A percentile compares a stretch with the other conserved stretches of the same genome.
These are phyloP conservation scores for Cydia pomonella DNA, from an alignment of 1,140 invertebrate species.

Conservation along the genomic window DNA sequence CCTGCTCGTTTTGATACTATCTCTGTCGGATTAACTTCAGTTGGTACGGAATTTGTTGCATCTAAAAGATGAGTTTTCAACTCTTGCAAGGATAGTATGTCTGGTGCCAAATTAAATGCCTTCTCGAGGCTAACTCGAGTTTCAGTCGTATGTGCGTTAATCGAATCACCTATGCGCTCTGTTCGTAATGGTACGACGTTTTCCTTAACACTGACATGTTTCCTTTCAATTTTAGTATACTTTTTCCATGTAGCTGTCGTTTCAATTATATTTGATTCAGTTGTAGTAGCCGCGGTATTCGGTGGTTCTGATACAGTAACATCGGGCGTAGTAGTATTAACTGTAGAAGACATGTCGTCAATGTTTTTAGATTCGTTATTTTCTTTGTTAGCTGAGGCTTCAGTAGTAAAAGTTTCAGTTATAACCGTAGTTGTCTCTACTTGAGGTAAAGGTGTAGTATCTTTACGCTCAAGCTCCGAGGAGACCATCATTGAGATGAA, in stretches of 20 bases:
- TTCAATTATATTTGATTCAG: conserved; percentile 15
- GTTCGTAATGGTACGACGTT: conserved; percentile 33
- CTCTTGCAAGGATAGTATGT: conserved; percentile 54
- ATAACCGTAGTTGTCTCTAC: not conserved
- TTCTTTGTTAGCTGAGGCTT: not conserved
- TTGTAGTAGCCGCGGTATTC: not conserved
- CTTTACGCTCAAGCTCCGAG: not conserved
- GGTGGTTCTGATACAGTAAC: not conserved
- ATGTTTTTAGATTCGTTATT: not conserved
- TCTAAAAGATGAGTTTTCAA: conserved; percentile 51
- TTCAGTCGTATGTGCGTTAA: conserved; percentile 38
- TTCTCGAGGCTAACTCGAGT: conserved; percentile 49
- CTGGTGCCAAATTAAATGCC: conserved; percentile 44
- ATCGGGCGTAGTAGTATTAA: not conserved
- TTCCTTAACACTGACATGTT: conserved; percentile 36
- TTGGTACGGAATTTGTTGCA: conserved; percentile 9
- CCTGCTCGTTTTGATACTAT: conserved; percentile 63
- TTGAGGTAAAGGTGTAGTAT: not conserved
- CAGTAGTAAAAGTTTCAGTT: not conserved
- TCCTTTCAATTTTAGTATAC: conserved; percentile 62
- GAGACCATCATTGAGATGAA: not conserved
- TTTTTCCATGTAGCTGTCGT: conserved; percentile 52
- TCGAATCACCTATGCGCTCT: conserved; percentile 13
- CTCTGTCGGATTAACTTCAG: not conserved
- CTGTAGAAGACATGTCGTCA: not conserved